phyloP scores from a whole-genome alignment of 2,797 vertebrate species.

The Characodon lateralis region DNA sequence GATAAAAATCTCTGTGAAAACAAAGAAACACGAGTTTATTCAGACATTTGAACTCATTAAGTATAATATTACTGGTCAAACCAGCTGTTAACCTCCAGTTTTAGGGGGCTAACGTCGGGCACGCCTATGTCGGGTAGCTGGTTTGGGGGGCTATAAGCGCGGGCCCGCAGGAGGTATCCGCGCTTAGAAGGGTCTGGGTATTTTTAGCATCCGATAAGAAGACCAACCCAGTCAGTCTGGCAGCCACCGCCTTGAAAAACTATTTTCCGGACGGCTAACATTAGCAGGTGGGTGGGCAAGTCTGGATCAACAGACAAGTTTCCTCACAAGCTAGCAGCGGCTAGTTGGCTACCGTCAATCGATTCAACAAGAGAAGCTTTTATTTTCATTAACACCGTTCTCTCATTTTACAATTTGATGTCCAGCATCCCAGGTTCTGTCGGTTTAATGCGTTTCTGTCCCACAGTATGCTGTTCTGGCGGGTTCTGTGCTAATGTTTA shows the following conservation, averaged over 20 bases:
- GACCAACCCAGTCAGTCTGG: conserved; percentile 16
- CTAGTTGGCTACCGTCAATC: conserved; percentile 44
- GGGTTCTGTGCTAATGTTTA: neutral
- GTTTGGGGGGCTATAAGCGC: conserved; percentile 53
- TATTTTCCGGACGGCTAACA: conserved; percentile 8
- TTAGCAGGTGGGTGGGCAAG: conserved; percentile 22
- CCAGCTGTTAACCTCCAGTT: conserved; percentile 27
- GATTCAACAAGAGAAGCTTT: conserved; percentile 18
- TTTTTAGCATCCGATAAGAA: conserved; percentile 62
- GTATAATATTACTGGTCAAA: conserved; percentile 10
- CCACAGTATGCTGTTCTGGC: neutral
- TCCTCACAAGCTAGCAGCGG: conserved; percentile 46
- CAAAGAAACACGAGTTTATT: conserved; percentile 9
- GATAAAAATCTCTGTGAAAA: conserved; percentile 57
- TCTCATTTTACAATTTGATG: neutral
- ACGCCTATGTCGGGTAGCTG: conserved; percentile 77
- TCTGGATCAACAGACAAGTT: conserved; percentile 46
- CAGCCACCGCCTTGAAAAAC: conserved; percentile 24
- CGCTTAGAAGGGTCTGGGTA: conserved; percentile 52
- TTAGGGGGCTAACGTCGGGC: conserved; percentile 52
- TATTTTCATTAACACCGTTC: neutral
- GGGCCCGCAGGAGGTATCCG: conserved; percentile 61
- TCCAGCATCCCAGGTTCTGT: neutral
- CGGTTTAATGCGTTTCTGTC: neutral
- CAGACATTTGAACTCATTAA: conserved; percentile 1